phyloP scores from a whole-genome alignment of 2,888 invertebrate genomes.

The Eupithecia inturbata region DNA sequence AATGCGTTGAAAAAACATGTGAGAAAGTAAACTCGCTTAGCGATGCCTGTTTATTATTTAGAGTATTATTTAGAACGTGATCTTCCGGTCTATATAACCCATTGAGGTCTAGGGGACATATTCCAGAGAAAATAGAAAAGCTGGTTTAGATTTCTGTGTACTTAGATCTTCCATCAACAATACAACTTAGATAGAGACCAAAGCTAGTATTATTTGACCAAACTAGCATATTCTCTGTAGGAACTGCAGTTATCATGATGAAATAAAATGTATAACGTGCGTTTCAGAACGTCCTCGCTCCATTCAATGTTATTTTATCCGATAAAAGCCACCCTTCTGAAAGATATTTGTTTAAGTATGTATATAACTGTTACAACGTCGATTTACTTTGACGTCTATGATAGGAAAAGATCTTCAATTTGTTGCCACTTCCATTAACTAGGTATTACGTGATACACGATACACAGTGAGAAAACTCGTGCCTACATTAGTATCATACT shows the following conservation, averaged over 20 bases:
- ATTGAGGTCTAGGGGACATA: constrained; percentile 52
- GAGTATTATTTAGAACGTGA: constrained; percentile 64
- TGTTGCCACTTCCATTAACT: too few species aligned
- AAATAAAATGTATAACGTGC: neutral
- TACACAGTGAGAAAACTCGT: neutral
- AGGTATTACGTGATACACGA: neutral
- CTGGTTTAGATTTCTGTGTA: constrained; percentile 11
- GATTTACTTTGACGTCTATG: neutral
- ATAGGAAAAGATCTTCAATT: neutral
- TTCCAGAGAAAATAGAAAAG: constrained; percentile 1
- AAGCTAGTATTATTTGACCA: neutral
- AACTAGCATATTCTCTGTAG: neutral
- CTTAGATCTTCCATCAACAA: too few species aligned
- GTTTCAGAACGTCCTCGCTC: neutral
- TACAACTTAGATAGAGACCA: too few species aligned
- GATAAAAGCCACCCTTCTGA: neutral
- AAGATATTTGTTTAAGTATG: neutral
- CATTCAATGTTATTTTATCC: neutral
- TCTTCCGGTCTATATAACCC: constrained; percentile 65
- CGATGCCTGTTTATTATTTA: constrained; percentile 57
- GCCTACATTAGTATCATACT: neutral
- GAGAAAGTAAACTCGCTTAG: constrained; percentile 56
- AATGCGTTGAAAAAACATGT: constrained; percentile 52
- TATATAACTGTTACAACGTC: neutral
- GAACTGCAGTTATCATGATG: neutral